Evolutionary conservation across 2,797 vertebrate genomes (phyloP).

Genomic region (Mustela erminea): DNA sequence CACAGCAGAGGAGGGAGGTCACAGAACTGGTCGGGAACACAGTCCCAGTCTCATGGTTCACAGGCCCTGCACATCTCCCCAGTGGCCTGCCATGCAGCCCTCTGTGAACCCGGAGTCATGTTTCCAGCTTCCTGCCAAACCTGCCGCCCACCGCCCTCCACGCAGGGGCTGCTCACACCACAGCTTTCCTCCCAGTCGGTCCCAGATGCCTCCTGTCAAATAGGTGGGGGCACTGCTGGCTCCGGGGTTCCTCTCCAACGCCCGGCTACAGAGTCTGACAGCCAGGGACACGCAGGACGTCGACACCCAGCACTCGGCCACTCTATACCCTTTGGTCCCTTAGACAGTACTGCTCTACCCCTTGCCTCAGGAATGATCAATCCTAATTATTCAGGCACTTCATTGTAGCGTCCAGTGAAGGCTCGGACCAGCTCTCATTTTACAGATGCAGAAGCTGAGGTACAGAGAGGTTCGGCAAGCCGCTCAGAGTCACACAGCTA

Average conservation of each 20-base stretch:
- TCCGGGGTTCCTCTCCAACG: fast-evolving
- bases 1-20: not conserved
- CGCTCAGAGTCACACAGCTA: not conserved
- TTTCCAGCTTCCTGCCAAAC: not conserved
- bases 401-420: not conserved
- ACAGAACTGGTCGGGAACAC: not conserved
- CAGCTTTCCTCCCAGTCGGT: not conserved
- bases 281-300: not conserved
- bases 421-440: not conserved
- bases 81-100: not conserved
- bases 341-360: not conserved
- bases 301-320: not conserved
- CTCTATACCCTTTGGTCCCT: not conserved
- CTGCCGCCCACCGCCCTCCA: not conserved
- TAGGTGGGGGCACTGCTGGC: not conserved
- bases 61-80: not conserved
- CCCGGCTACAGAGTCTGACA: not conserved
- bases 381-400: not conserved
- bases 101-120: not conserved
- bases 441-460: not conserved
- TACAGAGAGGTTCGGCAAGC: not conserved
- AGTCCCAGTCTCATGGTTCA: not conserved
- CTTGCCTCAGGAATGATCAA: not conserved
- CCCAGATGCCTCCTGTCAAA: not conserved
- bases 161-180: not conserved